phyloP scores from a whole-genome alignment of 2,888 invertebrate species.

The Zhengitettix transpicula region DNA sequence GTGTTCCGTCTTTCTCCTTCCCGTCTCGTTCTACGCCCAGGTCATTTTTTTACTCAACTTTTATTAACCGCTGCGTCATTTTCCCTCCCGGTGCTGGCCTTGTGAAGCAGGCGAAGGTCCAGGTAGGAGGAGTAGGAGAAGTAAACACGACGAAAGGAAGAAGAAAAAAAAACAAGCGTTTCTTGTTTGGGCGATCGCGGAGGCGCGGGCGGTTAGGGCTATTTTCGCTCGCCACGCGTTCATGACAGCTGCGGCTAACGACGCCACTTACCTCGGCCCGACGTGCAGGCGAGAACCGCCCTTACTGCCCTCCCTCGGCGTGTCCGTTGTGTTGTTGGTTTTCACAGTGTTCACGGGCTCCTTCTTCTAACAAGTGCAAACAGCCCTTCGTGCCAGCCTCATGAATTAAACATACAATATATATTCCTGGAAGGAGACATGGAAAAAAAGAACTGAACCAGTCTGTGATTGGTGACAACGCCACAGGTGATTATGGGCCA shows the following conservation, averaged over 20 bases:
- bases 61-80: not conserved
- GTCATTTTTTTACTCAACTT: not conserved
- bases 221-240: constrained; percentile 4
- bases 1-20: not conserved
- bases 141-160: not conserved
- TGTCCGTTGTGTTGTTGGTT: not conserved
- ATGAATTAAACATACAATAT: not conserved
- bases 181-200: constrained; percentile 5
- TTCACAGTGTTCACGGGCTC: not conserved
- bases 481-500: too few relatives aligned
- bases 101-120: not conserved
- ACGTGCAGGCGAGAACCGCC: not conserved
- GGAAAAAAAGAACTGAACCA: too few relatives aligned
- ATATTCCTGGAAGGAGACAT: not conserved
- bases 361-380: not conserved
- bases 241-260: constrained; percentile 4
- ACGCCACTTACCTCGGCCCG: constrained; percentile 2
- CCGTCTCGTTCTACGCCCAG: not conserved
- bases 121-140: not conserved
- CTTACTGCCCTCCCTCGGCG: constrained; percentile 4
- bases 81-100: not conserved
- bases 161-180: constrained; percentile 2
- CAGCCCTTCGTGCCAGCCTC: not conserved
- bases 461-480: too few relatives aligned
- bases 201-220: constrained; percentile 2